A percentile compares a stretch with the other conserved stretches of the same genome.
These are phyloP conservation scores for Magallana angulata DNA, from an alignment of 1,140 invertebrate species.

Conservation along the genomic window DNA sequence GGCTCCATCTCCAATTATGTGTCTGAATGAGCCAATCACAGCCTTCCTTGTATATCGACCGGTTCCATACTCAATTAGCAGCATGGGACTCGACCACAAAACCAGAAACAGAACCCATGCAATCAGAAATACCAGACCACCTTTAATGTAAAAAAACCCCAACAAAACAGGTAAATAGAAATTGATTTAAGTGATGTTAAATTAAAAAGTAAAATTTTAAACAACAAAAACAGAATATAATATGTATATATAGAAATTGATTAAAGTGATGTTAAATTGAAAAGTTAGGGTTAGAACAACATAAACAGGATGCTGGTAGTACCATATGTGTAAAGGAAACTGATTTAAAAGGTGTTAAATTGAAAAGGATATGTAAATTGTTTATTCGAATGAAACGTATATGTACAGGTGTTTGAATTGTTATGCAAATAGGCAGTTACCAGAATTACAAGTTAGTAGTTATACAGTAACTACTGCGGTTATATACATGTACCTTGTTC, in stretches of 20 bases:
- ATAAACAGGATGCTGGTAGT: not conserved
- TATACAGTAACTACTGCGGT: too few species aligned
- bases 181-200: too few species aligned
- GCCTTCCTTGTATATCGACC: constrained; percentile 73
- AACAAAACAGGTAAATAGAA: not conserved
- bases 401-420: too few species aligned
- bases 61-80: constrained; percentile 74
- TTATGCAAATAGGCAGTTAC: too few species aligned
- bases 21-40: constrained; percentile 69
- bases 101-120: constrained; percentile 74
- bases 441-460: too few species aligned
- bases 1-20: constrained; percentile 66
- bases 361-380: too few species aligned
- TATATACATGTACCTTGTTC: constrained; percentile 64
- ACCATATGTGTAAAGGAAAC: not conserved
- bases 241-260: not conserved
- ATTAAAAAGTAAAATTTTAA: not conserved
- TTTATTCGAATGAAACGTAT: too few species aligned
- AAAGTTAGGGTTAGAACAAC: not conserved
- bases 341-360: too few species aligned
- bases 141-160: constrained; percentile 45
- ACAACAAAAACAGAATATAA: not conserved
- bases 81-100: constrained; percentile 75
- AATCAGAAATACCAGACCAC: constrained; percentile 74
- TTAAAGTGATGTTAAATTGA: too few species aligned